Conservation (phyloP, 1,140 invertebrate genomes). For the Teleogryllus occipitalis region DNA sequence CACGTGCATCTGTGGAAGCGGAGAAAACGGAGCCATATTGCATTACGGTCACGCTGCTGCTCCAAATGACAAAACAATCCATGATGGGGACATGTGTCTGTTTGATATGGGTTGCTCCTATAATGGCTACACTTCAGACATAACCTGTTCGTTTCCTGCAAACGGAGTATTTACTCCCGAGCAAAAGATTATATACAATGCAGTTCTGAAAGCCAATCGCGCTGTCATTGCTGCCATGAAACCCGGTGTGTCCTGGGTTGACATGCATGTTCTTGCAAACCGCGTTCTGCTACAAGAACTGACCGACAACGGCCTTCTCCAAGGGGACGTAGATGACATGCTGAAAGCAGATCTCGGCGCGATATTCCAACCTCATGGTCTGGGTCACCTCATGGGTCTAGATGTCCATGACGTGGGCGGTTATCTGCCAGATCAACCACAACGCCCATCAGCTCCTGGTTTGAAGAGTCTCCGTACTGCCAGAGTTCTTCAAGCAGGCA, state of each 20-base stretch:
- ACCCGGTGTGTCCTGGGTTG: slow-evolving; percentile 84
- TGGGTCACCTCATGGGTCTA: slow-evolving; percentile 89
- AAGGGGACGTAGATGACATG: slow-evolving; percentile 83
- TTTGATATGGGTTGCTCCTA: slow-evolving; percentile 99
- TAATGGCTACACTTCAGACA: slow-evolving; percentile 93
- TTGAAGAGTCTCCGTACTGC: slow-evolving; percentile 34
- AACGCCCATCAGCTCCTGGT: slow-evolving; percentile 56
- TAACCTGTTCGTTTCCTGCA: slow-evolving; percentile 91
- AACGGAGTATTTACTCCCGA: slow-evolving; percentile 92
- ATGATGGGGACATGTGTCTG: slow-evolving; percentile 85
- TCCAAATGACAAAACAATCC: slow-evolving; percentile 75
- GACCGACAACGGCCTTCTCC: slow-evolving; percentile 64
- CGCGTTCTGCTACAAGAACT: slow-evolving; percentile 66
- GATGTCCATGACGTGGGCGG: slow-evolving; percentile 98
- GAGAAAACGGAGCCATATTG: slow-evolving; percentile 76
- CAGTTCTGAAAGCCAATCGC: slow-evolving; percentile 74
- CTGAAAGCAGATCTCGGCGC: slow-evolving; percentile 68
- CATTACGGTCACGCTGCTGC: slow-evolving; percentile 97
- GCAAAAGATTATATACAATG: slow-evolving; percentile 91
- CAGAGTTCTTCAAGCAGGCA: not conserved
- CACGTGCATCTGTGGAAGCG: slow-evolving; percentile 91
- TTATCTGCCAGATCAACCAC: slow-evolving; percentile 58
- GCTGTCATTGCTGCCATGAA: slow-evolving; percentile 75
- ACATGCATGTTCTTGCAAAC: slow-evolving; percentile 89
- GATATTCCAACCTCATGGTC: slow-evolving; percentile 92